phyloP scores from a whole-genome alignment of 2,113 vertebrate genomes.

The Hyperoodon ampullatus region DNA sequence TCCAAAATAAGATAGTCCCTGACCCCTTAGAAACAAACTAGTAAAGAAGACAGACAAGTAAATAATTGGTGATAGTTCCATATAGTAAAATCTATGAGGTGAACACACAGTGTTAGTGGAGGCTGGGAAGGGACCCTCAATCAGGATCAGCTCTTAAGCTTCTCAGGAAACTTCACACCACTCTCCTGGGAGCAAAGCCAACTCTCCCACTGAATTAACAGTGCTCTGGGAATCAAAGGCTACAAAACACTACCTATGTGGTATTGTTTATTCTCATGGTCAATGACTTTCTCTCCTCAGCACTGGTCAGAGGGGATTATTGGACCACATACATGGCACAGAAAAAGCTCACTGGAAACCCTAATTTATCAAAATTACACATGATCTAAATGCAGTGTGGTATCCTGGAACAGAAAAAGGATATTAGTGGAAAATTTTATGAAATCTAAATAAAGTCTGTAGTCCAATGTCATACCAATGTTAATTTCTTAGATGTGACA shows the following conservation, averaged over 20 bases:
- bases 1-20: not conserved
- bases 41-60: not conserved
- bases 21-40: not conserved
- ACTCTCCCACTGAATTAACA: not conserved
- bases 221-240: not conserved
- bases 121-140: not conserved
- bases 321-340: not conserved
- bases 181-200: slow-evolving; percentile 22
- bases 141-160: slow-evolving; percentile 43
- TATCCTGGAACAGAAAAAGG: slow-evolving; percentile 5
- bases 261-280: slow-evolving; percentile 28
- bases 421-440: not conserved
- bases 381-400: slow-evolving; percentile 17
- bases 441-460: slow-evolving; percentile 37
- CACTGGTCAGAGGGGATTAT: not conserved
- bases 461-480: not conserved
- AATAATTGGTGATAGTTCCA: not conserved
- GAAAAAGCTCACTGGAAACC: slow-evolving; percentile 13
- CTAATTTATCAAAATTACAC: slow-evolving; percentile 26
- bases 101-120: not conserved
- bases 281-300: slow-evolving; percentile 31
- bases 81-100: not conserved
- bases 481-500: slow-evolving; percentile 46
- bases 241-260: slow-evolving; percentile 19
- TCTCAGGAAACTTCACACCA: slow-evolving; percentile 34